Evolutionary conservation across 2,113 vertebrate genomes (phyloP), one percentile per base, ranked within the genome.

Genomic region (Himantopus leucocephalus): DNA sequence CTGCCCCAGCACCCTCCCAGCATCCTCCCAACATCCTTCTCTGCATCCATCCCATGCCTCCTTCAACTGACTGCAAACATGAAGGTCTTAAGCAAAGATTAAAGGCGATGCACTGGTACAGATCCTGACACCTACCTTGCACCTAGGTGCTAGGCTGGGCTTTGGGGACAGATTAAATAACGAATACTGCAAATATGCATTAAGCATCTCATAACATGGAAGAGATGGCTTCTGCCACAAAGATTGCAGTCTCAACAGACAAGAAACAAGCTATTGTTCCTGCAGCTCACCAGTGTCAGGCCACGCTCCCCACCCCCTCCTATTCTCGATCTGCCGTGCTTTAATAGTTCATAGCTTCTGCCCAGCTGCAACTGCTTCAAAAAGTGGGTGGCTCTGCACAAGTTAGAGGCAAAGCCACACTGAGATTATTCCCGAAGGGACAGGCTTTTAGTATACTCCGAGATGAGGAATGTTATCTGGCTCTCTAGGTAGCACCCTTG

Each of bases 181-280:
- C 6, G 0, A 43, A 63, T 26, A 39, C 30, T 32, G 29, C 60
- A 75, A 58, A 74, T n/a, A 63, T 21, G n/a, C 60, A 77, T 62
- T 43, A 50, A 29, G 30, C 37, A 60, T 92, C 88, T 86, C 79
- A 41, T 35, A 60, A 50, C 19, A 14, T 75, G 70, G 85, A 82
- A 79, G 26, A 78, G 37, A 53, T 0, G 0, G 68, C n/a, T 94
- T 94, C 56, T 87, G 83, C 68, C 79, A 96, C 94, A 94, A 91
- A 91, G 83, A 75, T 12, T 56, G 41, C 7, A 29, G 76, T 81
- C 94, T 95, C 72, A 94, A 76, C 56, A 91, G 94, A 94, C 86
- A 94, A 97, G 96, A 97, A 95, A 84, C 50, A 79, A 81, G 56
- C 95, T 26, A 96, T 96, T 96, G 95, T 97, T 95, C 52, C 73